Percentiles rank a stretch among this genome's conserved stretches.
Evolutionary conservation across 2,888 invertebrate species (phyloP).

Genomic region (Epistrophe eligans): DNA sequence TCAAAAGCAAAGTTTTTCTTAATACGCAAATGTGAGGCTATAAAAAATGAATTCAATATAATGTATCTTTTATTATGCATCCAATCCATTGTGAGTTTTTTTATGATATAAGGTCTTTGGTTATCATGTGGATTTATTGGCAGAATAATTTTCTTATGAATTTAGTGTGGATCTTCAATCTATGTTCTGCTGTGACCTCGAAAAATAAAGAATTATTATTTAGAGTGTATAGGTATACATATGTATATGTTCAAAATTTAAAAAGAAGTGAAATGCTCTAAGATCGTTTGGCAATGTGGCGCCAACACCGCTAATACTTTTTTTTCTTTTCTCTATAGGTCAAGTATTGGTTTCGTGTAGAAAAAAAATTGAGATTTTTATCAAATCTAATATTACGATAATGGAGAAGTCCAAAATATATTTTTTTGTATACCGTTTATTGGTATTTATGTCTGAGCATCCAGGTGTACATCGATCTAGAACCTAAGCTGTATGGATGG

Average conservation of each 20-base stretch:
- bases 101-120: slow-evolving; percentile 17
- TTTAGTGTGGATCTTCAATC: background rate
- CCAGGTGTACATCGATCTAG: too few relatives aligned
- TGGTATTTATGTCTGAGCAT: too few relatives aligned
- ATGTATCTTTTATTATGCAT: slow-evolving; percentile 45
- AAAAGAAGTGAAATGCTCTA: slow-evolving; percentile 23
- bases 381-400: too few relatives aligned
- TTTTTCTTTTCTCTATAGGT: background rate
- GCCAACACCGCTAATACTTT: background rate
- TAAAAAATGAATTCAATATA: slow-evolving; percentile 32
- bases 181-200: slow-evolving; percentile 5
- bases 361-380: too few relatives aligned
- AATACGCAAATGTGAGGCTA: background rate
- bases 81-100: slow-evolving; percentile 26
- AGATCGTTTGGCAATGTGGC: slow-evolving; percentile 15
- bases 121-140: slow-evolving; percentile 26
- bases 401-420: too few relatives aligned
- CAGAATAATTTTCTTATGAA: background rate
- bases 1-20: too few relatives aligned
- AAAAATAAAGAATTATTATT: background rate
- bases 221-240: too few relatives aligned
- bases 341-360: too few relatives aligned
- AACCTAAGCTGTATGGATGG: too few relatives aligned
- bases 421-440: too few relatives aligned
- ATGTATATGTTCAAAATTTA: background rate